phyloP scores from a whole-genome alignment of 1,140 invertebrate genomes.

The Mactra quadrangularis region DNA sequence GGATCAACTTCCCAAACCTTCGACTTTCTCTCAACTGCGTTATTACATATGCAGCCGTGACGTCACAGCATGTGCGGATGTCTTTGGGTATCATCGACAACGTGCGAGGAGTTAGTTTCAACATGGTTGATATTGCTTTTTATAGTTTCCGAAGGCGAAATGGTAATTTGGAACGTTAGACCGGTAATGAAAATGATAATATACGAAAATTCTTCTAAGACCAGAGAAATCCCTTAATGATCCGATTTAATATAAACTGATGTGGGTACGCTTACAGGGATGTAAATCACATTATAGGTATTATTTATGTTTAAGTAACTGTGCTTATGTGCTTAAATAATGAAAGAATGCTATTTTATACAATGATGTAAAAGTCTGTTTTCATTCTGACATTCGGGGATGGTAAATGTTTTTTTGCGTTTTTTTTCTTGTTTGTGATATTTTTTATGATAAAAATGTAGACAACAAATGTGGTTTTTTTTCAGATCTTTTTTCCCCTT shows the following conservation, averaged over 20 bases:
- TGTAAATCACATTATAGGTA: constrained; percentile 18
- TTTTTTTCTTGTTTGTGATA: no score
- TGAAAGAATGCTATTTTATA: constrained; percentile 11
- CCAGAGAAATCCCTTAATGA: constrained; percentile 6
- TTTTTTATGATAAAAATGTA: no score
- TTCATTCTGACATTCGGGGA: no score
- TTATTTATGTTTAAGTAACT: neutral
- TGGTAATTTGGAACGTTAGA: neutral
- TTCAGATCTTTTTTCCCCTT: no score
- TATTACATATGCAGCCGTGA: constrained; percentile 30
- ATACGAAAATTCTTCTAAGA: constrained; percentile 7
- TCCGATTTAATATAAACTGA: constrained; percentile 11
- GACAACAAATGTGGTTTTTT: no score
- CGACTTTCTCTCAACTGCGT: constrained; percentile 20
- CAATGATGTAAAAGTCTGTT: no score
- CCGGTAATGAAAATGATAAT: neutral
- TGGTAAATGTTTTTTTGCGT: no score
- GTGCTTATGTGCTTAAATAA: constrained; percentile 1
- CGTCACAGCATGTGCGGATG: constrained; percentile 43
- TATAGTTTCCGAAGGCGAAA: neutral
- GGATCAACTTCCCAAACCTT: no score
- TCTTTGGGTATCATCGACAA: constrained; percentile 14
- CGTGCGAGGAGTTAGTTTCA: constrained; percentile 23
- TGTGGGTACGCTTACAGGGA: constrained; percentile 5
- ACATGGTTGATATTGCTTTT: no score